Percentiles rank a stretch among this genome's conserved stretches.
These are phyloP conservation scores for Drosophila albomicans DNA, from an alignment of 1,140 invertebrate species.

Conservation along the genomic window DNA sequence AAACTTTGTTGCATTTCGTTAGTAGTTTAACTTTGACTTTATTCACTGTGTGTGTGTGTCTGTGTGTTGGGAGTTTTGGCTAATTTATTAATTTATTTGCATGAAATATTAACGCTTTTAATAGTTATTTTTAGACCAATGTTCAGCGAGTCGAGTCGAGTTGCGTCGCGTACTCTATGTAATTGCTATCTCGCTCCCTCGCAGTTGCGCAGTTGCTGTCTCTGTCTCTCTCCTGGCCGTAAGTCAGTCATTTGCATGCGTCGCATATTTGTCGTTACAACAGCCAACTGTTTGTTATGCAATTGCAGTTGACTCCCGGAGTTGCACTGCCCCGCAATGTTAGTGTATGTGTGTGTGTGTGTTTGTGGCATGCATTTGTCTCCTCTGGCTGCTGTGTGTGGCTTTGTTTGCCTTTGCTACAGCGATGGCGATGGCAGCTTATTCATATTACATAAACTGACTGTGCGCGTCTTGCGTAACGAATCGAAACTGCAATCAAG, in stretches of 20 bases:
- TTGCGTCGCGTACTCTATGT: not conserved
- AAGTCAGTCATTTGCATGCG: slow-evolving; percentile 83
- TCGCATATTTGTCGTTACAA: slow-evolving; percentile 83
- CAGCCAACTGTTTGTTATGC: slow-evolving; percentile 82
- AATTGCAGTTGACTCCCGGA: slow-evolving; percentile 72
- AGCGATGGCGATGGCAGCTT: slow-evolving; percentile 62
- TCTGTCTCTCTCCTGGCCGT: slow-evolving; percentile 42
- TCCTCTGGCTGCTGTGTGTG: slow-evolving; percentile 38
- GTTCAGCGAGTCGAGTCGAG: slow-evolving; percentile 8
- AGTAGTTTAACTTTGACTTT: no score
- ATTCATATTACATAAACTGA: slow-evolving; percentile 80
- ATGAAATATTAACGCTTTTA: slow-evolving; percentile 4
- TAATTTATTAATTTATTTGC: slow-evolving; percentile 15
- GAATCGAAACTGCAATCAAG: slow-evolving; percentile 74
- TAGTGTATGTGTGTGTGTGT: slow-evolving; percentile 14
- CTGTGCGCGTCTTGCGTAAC: slow-evolving; percentile 76
- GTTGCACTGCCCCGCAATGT: slow-evolving; percentile 45
- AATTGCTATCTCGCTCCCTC: slow-evolving; percentile 21
- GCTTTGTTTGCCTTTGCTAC: slow-evolving; percentile 44
- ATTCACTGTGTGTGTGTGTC: not conserved
- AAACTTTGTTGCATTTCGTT: slow-evolving; percentile 2
- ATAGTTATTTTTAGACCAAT: slow-evolving; percentile 5
- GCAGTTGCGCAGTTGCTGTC: slow-evolving; percentile 38
- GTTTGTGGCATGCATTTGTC: slow-evolving; percentile 24
- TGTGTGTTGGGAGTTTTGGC: not conserved